Conservation (phyloP, 1,140 invertebrate genomes). For the Ceratina calcarata region DNA sequence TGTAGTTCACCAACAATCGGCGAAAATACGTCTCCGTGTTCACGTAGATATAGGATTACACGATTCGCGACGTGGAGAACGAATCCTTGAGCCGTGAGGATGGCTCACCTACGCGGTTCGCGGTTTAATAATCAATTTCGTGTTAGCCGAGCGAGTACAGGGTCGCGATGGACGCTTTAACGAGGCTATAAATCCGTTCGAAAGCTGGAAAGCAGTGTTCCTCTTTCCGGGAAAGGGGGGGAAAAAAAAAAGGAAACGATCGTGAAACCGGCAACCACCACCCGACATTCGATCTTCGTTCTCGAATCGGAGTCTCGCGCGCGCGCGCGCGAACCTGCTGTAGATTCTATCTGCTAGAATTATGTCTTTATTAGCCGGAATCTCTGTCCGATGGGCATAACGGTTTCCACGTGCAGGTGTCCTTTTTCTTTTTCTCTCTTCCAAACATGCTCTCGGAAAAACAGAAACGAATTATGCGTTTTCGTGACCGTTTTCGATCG, state of each 20-base stretch:
- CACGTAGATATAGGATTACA: constrained; percentile 11
- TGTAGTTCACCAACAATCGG: not conserved
- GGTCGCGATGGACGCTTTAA: constrained; percentile 32
- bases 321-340: constrained; percentile 46
- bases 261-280: constrained; percentile 43
- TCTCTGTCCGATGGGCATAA: constrained; percentile 71
- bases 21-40: not conserved
- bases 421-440: not conserved
- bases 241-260: constrained; percentile 35
- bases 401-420: constrained; percentile 68
- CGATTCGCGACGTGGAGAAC: too few relatives aligned
- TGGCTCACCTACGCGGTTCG: constrained; percentile 11
- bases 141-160: constrained; percentile 4
- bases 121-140: constrained; percentile 43
- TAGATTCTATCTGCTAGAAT: constrained; percentile 75
- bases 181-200: constrained; percentile 54
- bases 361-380: constrained; percentile 77
- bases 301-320: constrained; percentile 60
- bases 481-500: constrained; percentile 8
- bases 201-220: constrained; percentile 17
- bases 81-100: not conserved
- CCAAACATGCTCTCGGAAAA: not conserved
- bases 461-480: constrained; percentile 8
- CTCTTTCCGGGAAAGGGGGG: constrained; percentile 42
- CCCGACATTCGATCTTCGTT: constrained; percentile 66